Conservation (phyloP, 2,113 vertebrate species). For the Genyomyrus donnyi region DNA sequence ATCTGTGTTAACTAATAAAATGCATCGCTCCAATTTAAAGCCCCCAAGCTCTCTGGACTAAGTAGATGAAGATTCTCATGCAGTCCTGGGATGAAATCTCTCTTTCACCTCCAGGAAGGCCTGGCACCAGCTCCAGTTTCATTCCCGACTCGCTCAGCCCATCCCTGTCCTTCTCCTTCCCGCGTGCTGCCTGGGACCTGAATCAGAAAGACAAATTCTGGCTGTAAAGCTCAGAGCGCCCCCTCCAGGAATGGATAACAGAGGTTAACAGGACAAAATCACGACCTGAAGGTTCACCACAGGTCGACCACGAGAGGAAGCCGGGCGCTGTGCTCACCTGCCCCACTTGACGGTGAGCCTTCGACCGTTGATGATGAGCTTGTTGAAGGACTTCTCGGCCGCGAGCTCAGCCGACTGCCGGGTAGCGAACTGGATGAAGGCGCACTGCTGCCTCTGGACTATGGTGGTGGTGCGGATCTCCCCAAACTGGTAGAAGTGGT, state of each 20-base stretch:
- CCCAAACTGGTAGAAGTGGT: slow-evolving; percentile 96
- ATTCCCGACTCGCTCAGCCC: slow-evolving; percentile 72
- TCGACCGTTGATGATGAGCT: slow-evolving; percentile 90
- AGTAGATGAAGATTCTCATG: neutral
- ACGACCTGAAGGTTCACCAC: no score
- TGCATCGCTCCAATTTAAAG: neutral
- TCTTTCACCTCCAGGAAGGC: slow-evolving; percentile 71
- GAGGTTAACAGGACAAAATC: neutral
- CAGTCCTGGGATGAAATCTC: neutral
- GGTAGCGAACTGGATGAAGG: slow-evolving; percentile 96
- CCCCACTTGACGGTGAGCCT: slow-evolving; percentile 98
- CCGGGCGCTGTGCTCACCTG: slow-evolving; percentile 60
- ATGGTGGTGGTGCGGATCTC: slow-evolving; percentile 93
- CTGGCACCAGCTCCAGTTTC: slow-evolving; percentile 79
- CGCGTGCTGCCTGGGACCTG: slow-evolving; percentile 78
- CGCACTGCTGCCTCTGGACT: slow-evolving; percentile 93
- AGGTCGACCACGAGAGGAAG: neutral
- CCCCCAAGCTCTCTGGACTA: neutral
- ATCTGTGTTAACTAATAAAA: neutral
- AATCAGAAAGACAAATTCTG: slow-evolving; percentile 23
- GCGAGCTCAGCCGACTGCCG: slow-evolving; percentile 84
- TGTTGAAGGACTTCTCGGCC: slow-evolving; percentile 97
- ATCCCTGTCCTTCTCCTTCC: slow-evolving; percentile 76
- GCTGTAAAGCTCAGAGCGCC: neutral
- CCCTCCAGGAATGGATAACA: neutral